Evolutionary conservation across 2,888 invertebrate species (phyloP).

Genomic region (Caenorhabditis angaria): DNA sequence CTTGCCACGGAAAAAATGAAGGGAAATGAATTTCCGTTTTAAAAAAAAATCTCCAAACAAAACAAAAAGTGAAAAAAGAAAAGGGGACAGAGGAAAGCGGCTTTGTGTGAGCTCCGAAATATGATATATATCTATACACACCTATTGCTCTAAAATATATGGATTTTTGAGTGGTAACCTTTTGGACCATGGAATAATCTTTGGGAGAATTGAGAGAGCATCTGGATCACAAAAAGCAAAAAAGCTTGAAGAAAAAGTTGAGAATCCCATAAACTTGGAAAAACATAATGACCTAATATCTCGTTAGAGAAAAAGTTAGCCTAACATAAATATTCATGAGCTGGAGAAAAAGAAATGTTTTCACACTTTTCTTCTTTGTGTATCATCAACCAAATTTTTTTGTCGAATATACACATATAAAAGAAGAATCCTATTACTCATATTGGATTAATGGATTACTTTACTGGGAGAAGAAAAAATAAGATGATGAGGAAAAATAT

Average conservation of each 20-base stretch:
- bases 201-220: too few species aligned
- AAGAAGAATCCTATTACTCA: not conserved
- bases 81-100: not conserved
- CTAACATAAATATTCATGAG: not conserved
- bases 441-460: conserved; percentile 1
- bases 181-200: too few species aligned
- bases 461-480: not conserved
- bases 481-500: not conserved
- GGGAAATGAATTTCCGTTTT: not conserved
- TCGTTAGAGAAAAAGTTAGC: too few species aligned
- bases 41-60: not conserved
- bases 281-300: too few species aligned
- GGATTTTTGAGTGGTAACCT: not conserved
- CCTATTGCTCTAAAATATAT: not conserved
- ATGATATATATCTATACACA: not conserved
- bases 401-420: not conserved
- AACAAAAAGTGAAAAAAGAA: not conserved
- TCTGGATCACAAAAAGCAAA: too few species aligned
- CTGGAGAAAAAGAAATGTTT: not conserved
- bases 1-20: too few species aligned
- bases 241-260: too few species aligned
- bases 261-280: too few species aligned
- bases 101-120: not conserved
- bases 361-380: not conserved
- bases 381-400: not conserved